phyloP scores from a whole-genome alignment of 2,113 vertebrate genomes.

The Sebastes schlegelii region DNA sequence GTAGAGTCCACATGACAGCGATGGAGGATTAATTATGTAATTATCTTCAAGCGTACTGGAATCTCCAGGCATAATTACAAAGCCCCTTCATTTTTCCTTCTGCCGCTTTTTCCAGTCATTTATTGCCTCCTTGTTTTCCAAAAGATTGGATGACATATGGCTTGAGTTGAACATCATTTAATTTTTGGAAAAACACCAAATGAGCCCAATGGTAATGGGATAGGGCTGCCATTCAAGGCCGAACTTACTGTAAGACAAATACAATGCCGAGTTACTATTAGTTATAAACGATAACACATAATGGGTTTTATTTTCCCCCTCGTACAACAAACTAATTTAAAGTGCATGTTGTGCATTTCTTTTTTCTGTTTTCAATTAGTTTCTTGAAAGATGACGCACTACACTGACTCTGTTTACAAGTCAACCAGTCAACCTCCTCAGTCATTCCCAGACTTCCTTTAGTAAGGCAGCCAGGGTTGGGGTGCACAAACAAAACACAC shows the following conservation, averaged over 20 bases:
- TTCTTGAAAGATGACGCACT: not conserved
- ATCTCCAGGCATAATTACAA: constrained; percentile 73
- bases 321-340: constrained; percentile 13
- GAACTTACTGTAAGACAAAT: constrained; percentile 9
- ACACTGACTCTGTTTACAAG: constrained; percentile 20
- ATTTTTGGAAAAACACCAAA: constrained; percentile 44
- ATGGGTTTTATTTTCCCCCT: constrained; percentile 1
- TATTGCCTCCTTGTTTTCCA: constrained; percentile 65
- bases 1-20: constrained; percentile 45
- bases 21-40: constrained; percentile 78
- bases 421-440: not conserved
- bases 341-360: constrained; percentile 1
- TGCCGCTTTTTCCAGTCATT: constrained; percentile 63
- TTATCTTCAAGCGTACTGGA: constrained; percentile 70
- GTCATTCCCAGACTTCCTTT: constrained; percentile 33
- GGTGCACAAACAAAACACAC: constrained; percentile 48
- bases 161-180: constrained; percentile 41
- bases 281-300: constrained; percentile 8
- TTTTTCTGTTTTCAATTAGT: not conserved
- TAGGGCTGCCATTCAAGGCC: not conserved
- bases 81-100: constrained; percentile 72
- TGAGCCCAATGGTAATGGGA: constrained; percentile 10
- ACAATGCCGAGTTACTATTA: constrained; percentile 1
- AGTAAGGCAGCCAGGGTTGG: constrained; percentile 22
- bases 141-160: constrained; percentile 63